Conservation (phyloP, 2,888 invertebrate genomes). For the Macrosiphum euphorbiae region DNA sequence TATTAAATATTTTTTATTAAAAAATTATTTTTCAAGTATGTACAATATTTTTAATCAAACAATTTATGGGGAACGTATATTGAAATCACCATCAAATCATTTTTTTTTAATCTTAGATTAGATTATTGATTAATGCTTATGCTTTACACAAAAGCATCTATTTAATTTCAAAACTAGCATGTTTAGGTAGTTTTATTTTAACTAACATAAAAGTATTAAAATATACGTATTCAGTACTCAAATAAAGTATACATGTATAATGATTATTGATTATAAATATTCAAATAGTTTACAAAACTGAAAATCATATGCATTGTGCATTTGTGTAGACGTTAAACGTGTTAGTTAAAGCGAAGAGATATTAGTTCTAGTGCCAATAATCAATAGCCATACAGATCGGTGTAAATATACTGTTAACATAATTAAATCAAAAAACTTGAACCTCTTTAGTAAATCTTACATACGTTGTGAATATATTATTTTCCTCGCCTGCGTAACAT, state of each 20-base stretch:
- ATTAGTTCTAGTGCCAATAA: not conserved
- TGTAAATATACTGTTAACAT: not conserved
- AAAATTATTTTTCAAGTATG: not conserved
- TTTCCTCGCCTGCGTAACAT: not conserved
- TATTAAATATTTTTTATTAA: not conserved
- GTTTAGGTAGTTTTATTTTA: not conserved
- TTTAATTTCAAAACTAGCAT: not conserved
- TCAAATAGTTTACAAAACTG: not conserved
- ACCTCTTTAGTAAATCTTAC: not conserved
- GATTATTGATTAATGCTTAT: not conserved
- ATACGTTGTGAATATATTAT: not conserved
- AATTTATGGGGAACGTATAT: not conserved
- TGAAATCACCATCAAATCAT: not conserved
- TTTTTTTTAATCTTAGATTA: not conserved
- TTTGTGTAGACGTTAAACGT: not conserved
- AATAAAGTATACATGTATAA: not conserved
- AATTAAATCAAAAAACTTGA: not conserved
- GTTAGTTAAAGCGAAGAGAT: constrained; percentile 1
- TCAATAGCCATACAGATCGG: not conserved
- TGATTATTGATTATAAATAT: not conserved
- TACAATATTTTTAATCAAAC: not conserved
- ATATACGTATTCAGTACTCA: not conserved
- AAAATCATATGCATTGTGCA: not conserved
- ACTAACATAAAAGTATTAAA: not conserved
- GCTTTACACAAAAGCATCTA: not conserved